Conservation (phyloP, 2,797 vertebrate species). For the Peromyscus aztecus region DNA sequence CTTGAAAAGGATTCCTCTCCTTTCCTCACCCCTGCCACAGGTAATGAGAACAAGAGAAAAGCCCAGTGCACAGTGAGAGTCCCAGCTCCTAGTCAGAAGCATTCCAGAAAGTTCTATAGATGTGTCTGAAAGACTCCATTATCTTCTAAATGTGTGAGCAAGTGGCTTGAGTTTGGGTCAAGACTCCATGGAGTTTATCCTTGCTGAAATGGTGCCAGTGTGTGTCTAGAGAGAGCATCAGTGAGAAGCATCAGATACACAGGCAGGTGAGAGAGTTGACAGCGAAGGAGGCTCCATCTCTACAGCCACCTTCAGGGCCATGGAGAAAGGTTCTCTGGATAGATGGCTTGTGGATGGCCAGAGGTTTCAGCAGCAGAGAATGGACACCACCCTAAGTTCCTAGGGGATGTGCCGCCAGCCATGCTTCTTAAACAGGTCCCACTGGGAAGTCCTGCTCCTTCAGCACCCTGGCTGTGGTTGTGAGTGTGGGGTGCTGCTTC, state of each 20-base stretch:
- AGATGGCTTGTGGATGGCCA: conserved; percentile 4
- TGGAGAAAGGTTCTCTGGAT: background rate
- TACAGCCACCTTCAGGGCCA: background rate
- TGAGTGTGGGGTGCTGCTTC: background rate
- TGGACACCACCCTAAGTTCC: conserved; percentile 6
- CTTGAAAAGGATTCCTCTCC: background rate
- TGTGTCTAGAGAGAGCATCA: background rate
- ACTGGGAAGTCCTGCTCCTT: background rate
- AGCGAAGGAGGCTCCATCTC: background rate
- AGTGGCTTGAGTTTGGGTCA: background rate
- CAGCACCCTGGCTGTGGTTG: background rate
- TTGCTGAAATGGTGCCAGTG: background rate
- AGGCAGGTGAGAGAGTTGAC: background rate
- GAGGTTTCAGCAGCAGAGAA: background rate
- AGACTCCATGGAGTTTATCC: background rate
- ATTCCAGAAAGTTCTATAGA: background rate
- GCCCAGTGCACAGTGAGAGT: background rate
- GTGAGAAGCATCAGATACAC: background rate
- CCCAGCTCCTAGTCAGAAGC: background rate
- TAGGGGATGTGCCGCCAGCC: background rate
- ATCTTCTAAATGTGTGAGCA: background rate
- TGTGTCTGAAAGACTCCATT: background rate
- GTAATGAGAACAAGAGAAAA: background rate
- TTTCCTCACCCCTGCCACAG: background rate
- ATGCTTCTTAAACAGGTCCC: conserved; percentile 24